A percentile compares a stretch with the other conserved stretches of the same genome.
These are phyloP conservation scores for Adelges cooleyi DNA, from an alignment of 1,140 invertebrate species.

Conservation along the genomic window DNA sequence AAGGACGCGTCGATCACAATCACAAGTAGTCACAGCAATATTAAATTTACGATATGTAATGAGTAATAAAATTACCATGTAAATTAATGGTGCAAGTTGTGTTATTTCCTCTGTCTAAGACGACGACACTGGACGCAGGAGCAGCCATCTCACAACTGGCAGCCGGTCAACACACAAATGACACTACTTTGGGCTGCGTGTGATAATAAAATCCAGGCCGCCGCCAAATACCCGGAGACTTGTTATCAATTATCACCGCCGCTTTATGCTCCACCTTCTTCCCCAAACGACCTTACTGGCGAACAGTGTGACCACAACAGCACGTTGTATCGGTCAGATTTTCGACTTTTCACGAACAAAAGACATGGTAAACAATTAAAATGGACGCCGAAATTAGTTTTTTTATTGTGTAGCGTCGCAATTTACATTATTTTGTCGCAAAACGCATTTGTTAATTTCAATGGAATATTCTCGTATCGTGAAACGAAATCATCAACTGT, in stretches of 20 bases:
- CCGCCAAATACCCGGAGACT: not conserved
- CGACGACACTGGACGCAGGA: slow-evolving; percentile 81
- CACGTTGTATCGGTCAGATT: too few relatives aligned
- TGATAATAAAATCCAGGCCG: slow-evolving; percentile 16
- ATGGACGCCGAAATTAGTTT: too few relatives aligned
- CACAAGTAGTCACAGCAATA: not conserved
- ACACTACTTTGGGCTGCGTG: too few relatives aligned
- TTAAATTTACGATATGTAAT: not conserved
- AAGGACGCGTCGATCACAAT: not conserved
- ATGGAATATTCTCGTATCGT: too few relatives aligned
- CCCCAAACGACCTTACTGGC: too few relatives aligned
- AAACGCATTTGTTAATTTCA: too few relatives aligned
- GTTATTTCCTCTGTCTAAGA: slow-evolving; percentile 86
- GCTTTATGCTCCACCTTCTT: not conserved
- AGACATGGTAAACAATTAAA: too few relatives aligned
- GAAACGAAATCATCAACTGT: too few relatives aligned
- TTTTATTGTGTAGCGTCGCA: too few relatives aligned
- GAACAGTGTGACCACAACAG: too few relatives aligned
- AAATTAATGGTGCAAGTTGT: slow-evolving; percentile 89
- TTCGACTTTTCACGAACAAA: too few relatives aligned
- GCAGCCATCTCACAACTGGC: slow-evolving; percentile 44
- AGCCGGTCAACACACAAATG: slow-evolving; percentile 19
- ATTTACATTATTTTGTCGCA: too few relatives aligned
- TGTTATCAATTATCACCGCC: not conserved
- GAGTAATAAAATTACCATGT: slow-evolving; percentile 54